A percentile compares a stretch with the other conserved stretches of the same genome.
These are phyloP conservation scores for Pandemis cinnamomeana DNA, from an alignment of 2,888 invertebrate species.

Conservation along the genomic window DNA sequence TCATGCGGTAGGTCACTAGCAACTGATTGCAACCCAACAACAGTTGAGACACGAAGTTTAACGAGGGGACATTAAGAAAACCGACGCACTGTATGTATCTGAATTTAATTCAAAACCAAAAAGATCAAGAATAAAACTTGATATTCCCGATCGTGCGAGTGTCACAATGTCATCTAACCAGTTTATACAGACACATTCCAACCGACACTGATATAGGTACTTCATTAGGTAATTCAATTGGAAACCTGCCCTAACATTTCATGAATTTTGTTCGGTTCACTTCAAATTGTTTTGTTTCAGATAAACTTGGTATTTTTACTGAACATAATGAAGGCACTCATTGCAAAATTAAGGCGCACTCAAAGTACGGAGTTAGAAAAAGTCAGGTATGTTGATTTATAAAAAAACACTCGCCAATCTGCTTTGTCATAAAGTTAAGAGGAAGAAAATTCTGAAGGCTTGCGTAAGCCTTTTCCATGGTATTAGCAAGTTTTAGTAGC, in stretches of 20 bases:
- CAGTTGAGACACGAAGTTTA: no score
- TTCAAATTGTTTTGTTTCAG: conserved; percentile 73
- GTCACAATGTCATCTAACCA: not conserved
- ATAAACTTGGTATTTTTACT: conserved; percentile 91
- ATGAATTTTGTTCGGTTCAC: not conserved
- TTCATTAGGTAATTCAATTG: not conserved
- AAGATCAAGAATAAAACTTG: not conserved
- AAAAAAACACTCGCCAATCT: not conserved
- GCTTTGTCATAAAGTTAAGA: no score
- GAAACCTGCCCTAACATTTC: not conserved
- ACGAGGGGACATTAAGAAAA: no score
- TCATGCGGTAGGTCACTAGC: no score
- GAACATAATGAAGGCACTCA: conserved; percentile 91
- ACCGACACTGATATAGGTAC: not conserved
- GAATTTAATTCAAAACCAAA: not conserved
- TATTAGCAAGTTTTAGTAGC: no score
- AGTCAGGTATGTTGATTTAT: conserved; percentile 82
- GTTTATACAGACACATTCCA: not conserved
- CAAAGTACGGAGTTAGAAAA: conserved; percentile 90
- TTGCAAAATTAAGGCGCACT: conserved; percentile 89
- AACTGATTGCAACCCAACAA: no score
- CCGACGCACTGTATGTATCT: no score
- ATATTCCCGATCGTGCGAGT: not conserved
- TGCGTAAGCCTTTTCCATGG: no score
- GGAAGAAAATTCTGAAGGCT: no score